Base-by-base conservation (phyloP, 64 coral and sea anemone species). In the Pachyseris speciosa region DNA sequence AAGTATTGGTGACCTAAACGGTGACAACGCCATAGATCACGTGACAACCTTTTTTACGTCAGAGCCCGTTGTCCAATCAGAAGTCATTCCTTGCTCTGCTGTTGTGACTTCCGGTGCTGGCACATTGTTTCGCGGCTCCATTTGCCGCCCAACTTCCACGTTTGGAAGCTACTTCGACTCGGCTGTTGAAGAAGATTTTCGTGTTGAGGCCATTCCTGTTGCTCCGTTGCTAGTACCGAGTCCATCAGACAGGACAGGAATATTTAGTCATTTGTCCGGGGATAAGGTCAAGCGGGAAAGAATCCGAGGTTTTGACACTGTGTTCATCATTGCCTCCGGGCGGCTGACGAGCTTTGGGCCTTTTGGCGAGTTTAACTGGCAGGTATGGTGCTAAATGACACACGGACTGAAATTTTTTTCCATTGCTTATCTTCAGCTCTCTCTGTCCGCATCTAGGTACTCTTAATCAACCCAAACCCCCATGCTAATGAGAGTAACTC, bases 361-460 rank as follows among this genome's bases (percentile, higher is more conserved):
- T 15, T 94, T 79, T 47, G 97, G 97, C 64, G 86, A 95, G 17
- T 83, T 95, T 26, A 95, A 95, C 64, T 99, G 97, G 97, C 93
- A 99, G 97, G 97, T 99, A 74, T 13, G 73, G 31, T 31, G 16
- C 0, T 45, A 2, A 32, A 28, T n/a, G n/a, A n/a, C n/a, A n/a
- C n/a, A n/a, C 7, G 9, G 40, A 27, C 69, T 67, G 19, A 36
- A 24, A 61, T 20, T n/a, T n/a, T n/a, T n/a, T n/a, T n/a, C n/a
- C n/a, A n/a, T n/a, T n/a, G n/a, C n/a, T n/a, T n/a, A n/a, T n/a
- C n/a, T n/a, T n/a, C n/a, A n/a, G n/a, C n/a, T n/a, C n/a, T n/a
- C n/a, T n/a, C n/a, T n/a, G n/a, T n/a, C n/a, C n/a, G n/a, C n/a
- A n/a, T n/a, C n/a, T n/a, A n/a, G n/a, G n/a, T n/a, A n/a, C n/a